These are phyloP conservation scores for Palythoa grandis DNA, from an alignment of 92 coral and sea anemone species.

Conservation along the genomic window DNA sequence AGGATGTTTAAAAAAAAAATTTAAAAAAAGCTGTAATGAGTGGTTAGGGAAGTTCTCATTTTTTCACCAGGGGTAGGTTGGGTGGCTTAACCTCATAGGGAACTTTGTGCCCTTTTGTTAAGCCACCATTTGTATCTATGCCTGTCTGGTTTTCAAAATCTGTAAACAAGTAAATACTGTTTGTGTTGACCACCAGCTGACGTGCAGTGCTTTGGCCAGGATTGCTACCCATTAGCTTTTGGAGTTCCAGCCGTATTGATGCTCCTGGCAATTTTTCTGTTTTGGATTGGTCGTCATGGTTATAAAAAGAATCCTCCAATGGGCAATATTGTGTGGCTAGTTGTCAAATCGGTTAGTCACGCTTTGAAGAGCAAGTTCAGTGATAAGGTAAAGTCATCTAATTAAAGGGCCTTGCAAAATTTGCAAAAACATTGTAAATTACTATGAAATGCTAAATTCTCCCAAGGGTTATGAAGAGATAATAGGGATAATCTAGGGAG, in stretches of 20 bases:
- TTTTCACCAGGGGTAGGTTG: no score
- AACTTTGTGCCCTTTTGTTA: not conserved
- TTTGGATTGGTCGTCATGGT: slow-evolving; percentile 86
- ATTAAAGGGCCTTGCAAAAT: not conserved
- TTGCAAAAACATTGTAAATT: no score
- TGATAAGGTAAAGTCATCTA: slow-evolving; percentile 51
- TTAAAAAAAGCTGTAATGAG: no score
- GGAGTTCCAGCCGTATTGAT: slow-evolving; percentile 81
- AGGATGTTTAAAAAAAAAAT: no score
- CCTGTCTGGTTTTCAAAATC: no score
- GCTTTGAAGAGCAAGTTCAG: slow-evolving; percentile 69
- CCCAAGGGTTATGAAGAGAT: no score
- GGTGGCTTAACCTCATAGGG: no score
- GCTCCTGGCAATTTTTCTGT: slow-evolving; percentile 72
- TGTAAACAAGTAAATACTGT: not conserved
- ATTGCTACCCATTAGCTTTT: slow-evolving; percentile 81
- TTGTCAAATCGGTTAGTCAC: slow-evolving; percentile 65
- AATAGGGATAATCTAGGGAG: no score
- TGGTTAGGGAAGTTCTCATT: no score
- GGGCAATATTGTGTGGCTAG: slow-evolving; percentile 80
- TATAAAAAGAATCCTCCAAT: slow-evolving; percentile 73
- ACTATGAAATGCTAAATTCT: no score
- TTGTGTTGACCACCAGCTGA: slow-evolving; percentile 55
- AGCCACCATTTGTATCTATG: no score
- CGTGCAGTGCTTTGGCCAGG: slow-evolving; percentile 67